Base-by-base conservation (phyloP, 2,888 invertebrate genomes). In the Andrena fulva region DNA sequence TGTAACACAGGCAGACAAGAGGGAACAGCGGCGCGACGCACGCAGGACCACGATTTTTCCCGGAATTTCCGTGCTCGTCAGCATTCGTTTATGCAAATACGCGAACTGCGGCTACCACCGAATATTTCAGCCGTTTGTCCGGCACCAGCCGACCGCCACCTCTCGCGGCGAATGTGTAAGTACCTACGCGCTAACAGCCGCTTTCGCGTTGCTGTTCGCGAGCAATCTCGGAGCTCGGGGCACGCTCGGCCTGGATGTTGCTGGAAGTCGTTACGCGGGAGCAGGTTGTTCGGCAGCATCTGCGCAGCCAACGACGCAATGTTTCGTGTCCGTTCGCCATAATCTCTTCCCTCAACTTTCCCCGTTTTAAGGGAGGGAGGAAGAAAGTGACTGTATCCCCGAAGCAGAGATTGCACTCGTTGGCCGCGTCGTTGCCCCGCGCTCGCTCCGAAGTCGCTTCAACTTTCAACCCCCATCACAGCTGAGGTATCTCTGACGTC, bases 321-420 rank as follows among this genome's bases (percentile, higher is more conserved):
- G 54, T 71, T 81, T 74, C 78, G 77, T 66, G 69, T 64, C 35
- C 70, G 63, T 78, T 60, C 71, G 54, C 81, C 72, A 67, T 79
- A 81, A 85, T 82, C 74, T 83, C 67, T 31, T 67, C 75, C 72
- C 77, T 69, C 50, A 77, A 85, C 83, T 77, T 82, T 67, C 83
- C 42, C 48, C 71, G 74, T 66, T 86, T 86, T 69, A 86, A 75
- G 42, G 42, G 42, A 42, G 35, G 16, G 62, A 42, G 59, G 72
- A 68, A 66, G 42, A 42, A 42, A 42, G 42, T 42, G 42, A 16
- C 75, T 48, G 60, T 50, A 42, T 68, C n/a, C 62, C 69, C 60
- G 66, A 50, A 31, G 66, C 79, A 80, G 77, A 80, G 77, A 80
- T 80, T 76, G 77, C 66, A 60, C 64, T 70, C 66, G 52, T 60